A percentile compares a stretch with the other conserved stretches of the same genome.
Evolutionary conservation across 2,113 vertebrate genomes (phyloP).

Genomic region (Vulpes ferrilata): DNA sequence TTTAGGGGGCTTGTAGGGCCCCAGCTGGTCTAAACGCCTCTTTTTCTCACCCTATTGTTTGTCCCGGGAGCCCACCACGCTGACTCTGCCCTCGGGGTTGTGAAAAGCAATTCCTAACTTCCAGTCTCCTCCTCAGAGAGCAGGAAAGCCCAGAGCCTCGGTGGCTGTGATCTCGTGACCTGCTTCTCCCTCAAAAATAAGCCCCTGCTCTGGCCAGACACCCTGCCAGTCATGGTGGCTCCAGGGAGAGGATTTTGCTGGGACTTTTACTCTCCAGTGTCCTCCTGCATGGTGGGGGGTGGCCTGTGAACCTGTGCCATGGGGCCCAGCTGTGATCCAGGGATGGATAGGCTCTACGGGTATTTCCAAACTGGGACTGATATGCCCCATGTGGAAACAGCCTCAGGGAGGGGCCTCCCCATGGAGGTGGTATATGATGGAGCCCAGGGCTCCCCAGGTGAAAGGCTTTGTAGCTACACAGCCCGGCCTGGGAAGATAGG

Average conservation of each 20-base stretch:
- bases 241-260: too few species aligned
- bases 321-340: background rate
- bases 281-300: background rate
- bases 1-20: background rate
- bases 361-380: background rate
- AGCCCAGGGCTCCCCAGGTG: background rate
- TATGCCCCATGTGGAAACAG: background rate
- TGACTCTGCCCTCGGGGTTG: background rate
- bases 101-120: background rate
- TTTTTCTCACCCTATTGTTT: background rate
- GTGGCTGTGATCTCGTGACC: fast-evolving
- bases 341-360: too few species aligned
- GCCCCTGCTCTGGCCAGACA: background rate
- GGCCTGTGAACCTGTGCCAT: fast-evolving
- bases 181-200: background rate
- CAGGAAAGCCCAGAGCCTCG: fast-evolving
- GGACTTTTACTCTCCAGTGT: too few species aligned
- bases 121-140: background rate
- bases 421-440: background rate
- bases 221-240: background rate
- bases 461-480: too few species aligned
- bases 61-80: too few species aligned
- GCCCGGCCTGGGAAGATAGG: fast-evolving
- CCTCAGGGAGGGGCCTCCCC: background rate
- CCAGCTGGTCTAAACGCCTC: background rate